Evolutionary conservation across 2,888 invertebrate species (phyloP).

Genomic region (Venusia cambrica): DNA sequence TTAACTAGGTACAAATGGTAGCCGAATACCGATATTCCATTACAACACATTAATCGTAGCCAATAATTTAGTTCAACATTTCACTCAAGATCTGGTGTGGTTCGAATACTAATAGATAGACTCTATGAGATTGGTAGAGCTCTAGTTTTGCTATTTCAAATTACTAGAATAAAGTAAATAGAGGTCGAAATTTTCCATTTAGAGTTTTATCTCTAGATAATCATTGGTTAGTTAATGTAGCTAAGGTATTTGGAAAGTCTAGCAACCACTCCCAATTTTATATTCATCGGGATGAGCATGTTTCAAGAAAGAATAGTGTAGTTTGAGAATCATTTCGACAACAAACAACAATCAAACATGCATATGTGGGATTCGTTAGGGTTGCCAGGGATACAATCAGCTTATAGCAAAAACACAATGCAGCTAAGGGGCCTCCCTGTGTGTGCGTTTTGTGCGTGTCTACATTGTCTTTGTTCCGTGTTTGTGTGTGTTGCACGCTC

Average conservation of each 20-base stretch:
- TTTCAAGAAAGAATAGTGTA: slow-evolving; percentile 56
- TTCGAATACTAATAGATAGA: slow-evolving; percentile 38
- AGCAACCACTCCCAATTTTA: slow-evolving; percentile 58
- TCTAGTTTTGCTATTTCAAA: slow-evolving; percentile 47
- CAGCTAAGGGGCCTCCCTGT: slow-evolving; percentile 70
- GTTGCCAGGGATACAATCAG: slow-evolving; percentile 38
- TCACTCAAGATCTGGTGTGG: slow-evolving; percentile 43
- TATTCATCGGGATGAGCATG: slow-evolving; percentile 73
- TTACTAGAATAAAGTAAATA: slow-evolving; percentile 52
- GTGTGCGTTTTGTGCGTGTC: slow-evolving; percentile 80
- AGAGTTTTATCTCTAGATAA: slow-evolving; percentile 54
- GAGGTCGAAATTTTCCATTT: slow-evolving; percentile 42
- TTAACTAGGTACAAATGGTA: slow-evolving; percentile 35
- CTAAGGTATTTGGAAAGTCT: slow-evolving; percentile 43
- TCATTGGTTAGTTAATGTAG: slow-evolving; percentile 60
- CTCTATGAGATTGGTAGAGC: slow-evolving; percentile 51
- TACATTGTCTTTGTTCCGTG: slow-evolving; percentile 81
- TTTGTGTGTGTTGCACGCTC: slow-evolving; percentile 83
- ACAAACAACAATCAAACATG: slow-evolving; percentile 39
- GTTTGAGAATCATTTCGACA: slow-evolving; percentile 48
- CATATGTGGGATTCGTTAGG: slow-evolving; percentile 30
- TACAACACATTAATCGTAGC: slow-evolving; percentile 69
- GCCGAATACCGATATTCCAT: slow-evolving; percentile 67
- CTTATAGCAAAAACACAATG: slow-evolving; percentile 79
- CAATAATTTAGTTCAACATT: slow-evolving; percentile 32